phyloP scores from a whole-genome alignment of 1,140 invertebrate species.

The Trichonephila clavata region DNA sequence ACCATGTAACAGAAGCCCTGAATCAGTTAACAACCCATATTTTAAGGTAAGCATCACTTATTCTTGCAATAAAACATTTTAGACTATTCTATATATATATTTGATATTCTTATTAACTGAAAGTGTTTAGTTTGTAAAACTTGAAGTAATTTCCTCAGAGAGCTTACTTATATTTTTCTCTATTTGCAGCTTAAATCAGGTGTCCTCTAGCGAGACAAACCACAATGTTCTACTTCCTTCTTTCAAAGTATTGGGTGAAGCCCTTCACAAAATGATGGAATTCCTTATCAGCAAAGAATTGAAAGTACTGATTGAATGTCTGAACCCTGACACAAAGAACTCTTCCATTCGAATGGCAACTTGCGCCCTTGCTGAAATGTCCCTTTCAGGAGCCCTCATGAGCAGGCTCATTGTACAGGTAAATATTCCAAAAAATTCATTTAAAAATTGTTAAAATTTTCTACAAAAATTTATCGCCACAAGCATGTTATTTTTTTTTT shows the following conservation, averaged over 20 bases:
- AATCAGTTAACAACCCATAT: constrained; percentile 66
- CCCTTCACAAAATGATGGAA: constrained; percentile 74
- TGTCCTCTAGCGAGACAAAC: constrained; percentile 17
- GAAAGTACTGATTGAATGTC: constrained; percentile 65
- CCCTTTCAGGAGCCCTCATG: constrained; percentile 64
- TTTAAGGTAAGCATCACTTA: constrained; percentile 47
- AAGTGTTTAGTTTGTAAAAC: too few species aligned
- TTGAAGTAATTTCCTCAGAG: too few species aligned
- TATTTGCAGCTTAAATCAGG: constrained; percentile 62
- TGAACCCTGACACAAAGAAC: constrained; percentile 37
- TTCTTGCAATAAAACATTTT: neutral
- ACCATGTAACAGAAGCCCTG: constrained; percentile 55
- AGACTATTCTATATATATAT: neutral
- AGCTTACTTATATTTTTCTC: neutral
- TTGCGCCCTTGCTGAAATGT: constrained; percentile 74
- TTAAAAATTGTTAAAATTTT: too few species aligned
- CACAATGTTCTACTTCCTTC: constrained; percentile 62
- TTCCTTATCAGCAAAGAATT: constrained; percentile 75
- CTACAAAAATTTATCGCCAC: neutral
- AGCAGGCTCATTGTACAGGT: constrained; percentile 67
- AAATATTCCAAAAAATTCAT: neutral
- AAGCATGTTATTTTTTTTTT: too few species aligned
- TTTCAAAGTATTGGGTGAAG: constrained; percentile 68
- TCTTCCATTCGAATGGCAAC: constrained; percentile 58
- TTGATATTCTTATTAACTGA: too few species aligned